These are phyloP conservation scores for Syrphus vitripennis DNA, from an alignment of 2,888 invertebrate genomes.

Conservation along the genomic window DNA sequence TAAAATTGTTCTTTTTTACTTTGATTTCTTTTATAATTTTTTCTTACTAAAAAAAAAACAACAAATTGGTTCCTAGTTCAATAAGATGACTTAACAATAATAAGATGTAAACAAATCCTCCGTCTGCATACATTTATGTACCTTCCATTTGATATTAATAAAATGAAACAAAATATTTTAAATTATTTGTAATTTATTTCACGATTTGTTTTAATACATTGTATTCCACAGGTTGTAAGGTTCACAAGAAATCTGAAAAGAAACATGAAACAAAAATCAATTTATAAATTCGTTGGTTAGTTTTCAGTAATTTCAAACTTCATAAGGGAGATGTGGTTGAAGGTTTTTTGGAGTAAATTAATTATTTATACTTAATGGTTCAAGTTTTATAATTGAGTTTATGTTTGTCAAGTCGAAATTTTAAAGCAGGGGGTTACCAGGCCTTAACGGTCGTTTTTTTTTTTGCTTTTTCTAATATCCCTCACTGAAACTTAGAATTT, in stretches of 20 bases:
- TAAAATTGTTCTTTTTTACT: background rate
- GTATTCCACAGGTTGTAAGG: background rate
- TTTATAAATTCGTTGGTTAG: background rate
- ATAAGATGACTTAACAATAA: background rate
- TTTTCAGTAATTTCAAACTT: background rate
- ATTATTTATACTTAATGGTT: no score
- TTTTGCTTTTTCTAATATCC: no score
- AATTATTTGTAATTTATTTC: constrained; percentile 29
- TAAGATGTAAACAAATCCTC: constrained; percentile 5
- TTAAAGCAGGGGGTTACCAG: no score
- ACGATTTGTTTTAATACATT: constrained; percentile 29
- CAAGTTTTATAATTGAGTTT: no score
- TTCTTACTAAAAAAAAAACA: constrained; percentile 1
- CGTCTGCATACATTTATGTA: background rate
- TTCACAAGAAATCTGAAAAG: constrained; percentile 27
- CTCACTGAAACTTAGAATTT: no score
- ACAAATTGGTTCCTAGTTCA: constrained; percentile 32
- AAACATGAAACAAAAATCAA: background rate
- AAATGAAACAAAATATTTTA: constrained; percentile 12
- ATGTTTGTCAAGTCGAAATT: no score
- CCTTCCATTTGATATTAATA: constrained; percentile 16
- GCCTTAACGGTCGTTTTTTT: no score
- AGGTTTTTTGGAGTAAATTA: no score
- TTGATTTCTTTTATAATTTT: background rate
- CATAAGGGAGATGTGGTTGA: background rate